These are phyloP conservation scores for Drosophila truncata DNA, from an alignment of 1,140 invertebrate genomes.

Conservation along the genomic window DNA sequence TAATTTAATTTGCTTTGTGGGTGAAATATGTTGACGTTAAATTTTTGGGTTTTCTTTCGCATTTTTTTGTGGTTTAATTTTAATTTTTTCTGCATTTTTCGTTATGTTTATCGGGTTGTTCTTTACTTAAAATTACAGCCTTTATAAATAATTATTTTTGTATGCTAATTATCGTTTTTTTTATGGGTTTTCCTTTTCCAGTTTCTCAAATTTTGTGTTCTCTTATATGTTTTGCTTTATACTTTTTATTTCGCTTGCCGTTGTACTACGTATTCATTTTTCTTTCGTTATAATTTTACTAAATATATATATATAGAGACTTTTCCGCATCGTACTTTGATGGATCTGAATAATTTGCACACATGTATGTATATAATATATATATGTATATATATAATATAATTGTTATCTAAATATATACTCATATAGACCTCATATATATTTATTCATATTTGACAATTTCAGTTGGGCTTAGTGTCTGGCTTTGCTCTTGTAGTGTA, in stretches of 20 bases:
- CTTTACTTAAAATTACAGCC: constrained; percentile 85
- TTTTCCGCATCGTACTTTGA: constrained; percentile 58
- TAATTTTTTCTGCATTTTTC: constrained; percentile 22
- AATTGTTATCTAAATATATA: constrained; percentile 83
- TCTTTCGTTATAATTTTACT: constrained; percentile 77
- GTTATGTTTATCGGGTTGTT: constrained; percentile 61
- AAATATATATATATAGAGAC: constrained; percentile 73
- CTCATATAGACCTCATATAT: constrained; percentile 72
- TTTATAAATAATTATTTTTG: constrained; percentile 85
- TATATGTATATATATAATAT: constrained; percentile 67
- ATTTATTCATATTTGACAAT: constrained; percentile 77
- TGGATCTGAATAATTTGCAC: constrained; percentile 81
- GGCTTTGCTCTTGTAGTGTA: constrained; percentile 77
- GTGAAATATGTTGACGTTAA: constrained; percentile 77
- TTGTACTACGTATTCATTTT: constrained; percentile 79
- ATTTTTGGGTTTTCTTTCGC: constrained; percentile 46
- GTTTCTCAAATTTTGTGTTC: constrained; percentile 32
- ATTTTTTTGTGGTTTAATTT: constrained; percentile 46
- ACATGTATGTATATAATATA: constrained; percentile 74
- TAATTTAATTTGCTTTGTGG: constrained; percentile 77
- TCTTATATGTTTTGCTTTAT: constrained; percentile 74
- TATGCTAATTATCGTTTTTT: constrained; percentile 40
- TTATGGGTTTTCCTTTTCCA: constrained; percentile 1
- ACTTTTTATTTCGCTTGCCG: constrained; percentile 79
- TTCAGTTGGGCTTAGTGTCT: constrained; percentile 83